These are phyloP conservation scores for Drosophila sechellia DNA, from an alignment of 1,140 invertebrate species.

Conservation along the genomic window DNA sequence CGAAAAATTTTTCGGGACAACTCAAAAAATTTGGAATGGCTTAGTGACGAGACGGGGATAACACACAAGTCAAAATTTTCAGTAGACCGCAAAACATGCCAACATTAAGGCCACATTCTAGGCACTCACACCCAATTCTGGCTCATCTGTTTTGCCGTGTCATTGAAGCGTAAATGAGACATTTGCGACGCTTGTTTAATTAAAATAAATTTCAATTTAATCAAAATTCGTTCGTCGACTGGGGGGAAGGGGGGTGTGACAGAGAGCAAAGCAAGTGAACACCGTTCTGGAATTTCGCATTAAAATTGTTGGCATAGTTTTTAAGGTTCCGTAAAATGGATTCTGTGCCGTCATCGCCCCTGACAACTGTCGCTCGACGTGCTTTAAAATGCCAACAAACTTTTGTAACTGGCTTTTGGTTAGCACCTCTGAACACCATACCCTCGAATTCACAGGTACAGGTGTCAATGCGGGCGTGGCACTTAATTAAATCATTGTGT, in stretches of 20 bases:
- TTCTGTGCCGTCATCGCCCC: conserved; percentile 34
- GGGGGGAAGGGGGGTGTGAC: conserved; percentile 8
- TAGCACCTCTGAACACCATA: conserved; percentile 10
- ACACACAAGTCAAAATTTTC: conserved; percentile 54
- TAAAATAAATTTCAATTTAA: conserved; percentile 83
- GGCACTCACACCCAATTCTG: conserved; percentile 1
- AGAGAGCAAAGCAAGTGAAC: conserved; percentile 3
- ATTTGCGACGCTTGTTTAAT: conserved; percentile 82
- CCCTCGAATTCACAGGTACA: conserved; percentile 3
- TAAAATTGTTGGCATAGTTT: conserved; percentile 80
- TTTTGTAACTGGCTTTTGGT: conserved; percentile 30
- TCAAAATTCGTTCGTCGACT: conserved; percentile 62
- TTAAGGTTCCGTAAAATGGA: conserved; percentile 30
- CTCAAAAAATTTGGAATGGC: conserved; percentile 20
- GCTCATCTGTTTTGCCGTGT: conserved; percentile 58
- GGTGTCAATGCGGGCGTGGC: conserved; percentile 66
- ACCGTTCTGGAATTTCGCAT: conserved; percentile 68
- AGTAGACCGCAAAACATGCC: conserved; percentile 72
- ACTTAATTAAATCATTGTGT: conserved; percentile 63
- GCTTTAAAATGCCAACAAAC: conserved; percentile 46
- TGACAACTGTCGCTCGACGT: conserved; percentile 34
- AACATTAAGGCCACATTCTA: conserved; percentile 60
- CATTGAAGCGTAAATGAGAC: conserved; percentile 82
- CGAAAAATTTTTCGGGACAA: conserved; percentile 48
- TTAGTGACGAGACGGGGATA: background rate